Conservation (phyloP, 2,888 invertebrate species). For the Hedya salicella region DNA sequence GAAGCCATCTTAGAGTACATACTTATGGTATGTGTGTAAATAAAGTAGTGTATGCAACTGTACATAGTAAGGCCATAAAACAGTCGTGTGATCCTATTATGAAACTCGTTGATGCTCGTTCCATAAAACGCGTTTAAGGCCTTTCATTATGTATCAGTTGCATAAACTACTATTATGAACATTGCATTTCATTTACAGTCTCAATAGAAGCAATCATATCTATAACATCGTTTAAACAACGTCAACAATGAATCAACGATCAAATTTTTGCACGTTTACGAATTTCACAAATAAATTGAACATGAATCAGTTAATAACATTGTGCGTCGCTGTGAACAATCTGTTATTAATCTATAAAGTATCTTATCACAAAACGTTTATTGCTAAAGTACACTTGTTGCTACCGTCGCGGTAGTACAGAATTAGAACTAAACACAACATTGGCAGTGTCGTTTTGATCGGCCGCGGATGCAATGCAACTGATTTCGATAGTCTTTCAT, state of each 20-base stretch:
- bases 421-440: conserved; percentile 59
- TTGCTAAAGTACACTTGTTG: conserved; percentile 73
- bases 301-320: conserved; percentile 51
- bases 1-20: no score
- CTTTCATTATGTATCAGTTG: no score
- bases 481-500: not conserved
- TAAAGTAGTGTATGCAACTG: no score
- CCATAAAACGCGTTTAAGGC: no score
- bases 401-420: conserved; percentile 43
- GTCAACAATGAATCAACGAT: not conserved
- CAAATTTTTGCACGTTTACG: not conserved
- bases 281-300: conserved; percentile 6
- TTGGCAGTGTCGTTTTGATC: conserved; percentile 65
- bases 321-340: conserved; percentile 70
- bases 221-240: no score
- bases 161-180: no score
- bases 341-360: conserved; percentile 56
- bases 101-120: no score
- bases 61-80: no score
- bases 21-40: no score
- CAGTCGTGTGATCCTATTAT: no score
- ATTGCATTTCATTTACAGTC: no score
- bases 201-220: no score
- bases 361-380: conserved; percentile 78
- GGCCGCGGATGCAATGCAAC: conserved; percentile 21